A percentile compares a stretch with the other conserved stretches of the same genome.
These are phyloP conservation scores for Siphamia tubifer DNA, from an alignment of 2,113 vertebrate genomes.

Conservation along the genomic window DNA sequence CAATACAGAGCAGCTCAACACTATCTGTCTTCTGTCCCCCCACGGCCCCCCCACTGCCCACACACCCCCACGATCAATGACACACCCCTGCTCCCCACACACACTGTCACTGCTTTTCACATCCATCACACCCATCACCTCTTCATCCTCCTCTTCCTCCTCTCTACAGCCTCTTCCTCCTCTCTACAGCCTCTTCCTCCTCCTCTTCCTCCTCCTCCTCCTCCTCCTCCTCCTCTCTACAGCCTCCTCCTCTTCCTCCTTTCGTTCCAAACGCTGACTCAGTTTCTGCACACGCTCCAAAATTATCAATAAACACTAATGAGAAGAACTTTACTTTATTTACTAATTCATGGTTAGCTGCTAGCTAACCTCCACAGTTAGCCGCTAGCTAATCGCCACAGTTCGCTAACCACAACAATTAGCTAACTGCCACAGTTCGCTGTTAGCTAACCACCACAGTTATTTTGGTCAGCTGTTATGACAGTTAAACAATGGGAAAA, in stretches of 20 bases:
- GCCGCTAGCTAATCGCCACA: too few species aligned
- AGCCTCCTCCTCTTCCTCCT: too few species aligned
- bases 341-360: too few species aligned
- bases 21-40: slow-evolving; percentile 76
- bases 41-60: slow-evolving; percentile 2
- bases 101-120: slow-evolving; percentile 70
- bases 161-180: not conserved
- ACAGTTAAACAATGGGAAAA: too few species aligned
- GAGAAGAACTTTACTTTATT: too few species aligned
- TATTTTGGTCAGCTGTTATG: too few species aligned
- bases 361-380: too few species aligned
- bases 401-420: too few species aligned
- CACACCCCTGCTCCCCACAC: slow-evolving; percentile 53
- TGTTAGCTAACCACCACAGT: too few species aligned
- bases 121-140: slow-evolving; percentile 64
- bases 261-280: slow-evolving; percentile 46
- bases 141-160: not conserved
- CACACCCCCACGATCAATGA: slow-evolving; percentile 72
- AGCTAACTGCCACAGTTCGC: too few species aligned
- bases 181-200: too few species aligned
- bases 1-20: slow-evolving; percentile 77
- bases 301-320: slow-evolving; percentile 1
- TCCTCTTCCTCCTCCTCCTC: not conserved
- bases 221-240: not conserved
- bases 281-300: not conserved